Percentiles rank a stretch among this genome's conserved stretches.
These are phyloP conservation scores for Chloebia gouldiae DNA, from an alignment of 2,113 vertebrate species.

Conservation along the genomic window DNA sequence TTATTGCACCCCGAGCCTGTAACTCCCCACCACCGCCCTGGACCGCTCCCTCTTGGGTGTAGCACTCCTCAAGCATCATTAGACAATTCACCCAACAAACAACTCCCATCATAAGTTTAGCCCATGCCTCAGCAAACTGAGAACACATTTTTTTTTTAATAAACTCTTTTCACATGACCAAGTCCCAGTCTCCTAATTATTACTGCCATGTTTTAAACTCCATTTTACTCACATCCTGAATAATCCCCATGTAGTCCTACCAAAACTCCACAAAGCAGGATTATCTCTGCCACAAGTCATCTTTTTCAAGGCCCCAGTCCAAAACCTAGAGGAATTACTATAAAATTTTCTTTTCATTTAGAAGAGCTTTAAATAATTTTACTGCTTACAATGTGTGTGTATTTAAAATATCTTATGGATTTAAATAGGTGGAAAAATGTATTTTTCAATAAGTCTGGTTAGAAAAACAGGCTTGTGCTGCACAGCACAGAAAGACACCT, in stretches of 20 bases:
- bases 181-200: neutral
- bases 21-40: neutral
- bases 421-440: neutral
- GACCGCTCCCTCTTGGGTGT: neutral
- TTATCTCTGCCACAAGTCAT: neutral
- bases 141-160: constrained; percentile 11
- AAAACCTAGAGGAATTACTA: neutral
- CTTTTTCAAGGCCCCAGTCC: neutral
- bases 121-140: constrained; percentile 19
- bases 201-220: neutral
- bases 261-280: neutral
- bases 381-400: neutral
- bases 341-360: neutral
- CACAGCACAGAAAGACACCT: neutral
- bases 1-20: accelerated
- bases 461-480: neutral
- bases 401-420: neutral
- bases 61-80: neutral
- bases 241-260: neutral
- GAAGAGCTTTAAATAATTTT: neutral
- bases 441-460: neutral
- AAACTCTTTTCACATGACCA: constrained; percentile 21
- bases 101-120: neutral
- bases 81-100: neutral
- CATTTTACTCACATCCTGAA: neutral